Evolutionary conservation across 2,888 invertebrate genomes (phyloP), one percentile per base, ranked within the genome.

Genomic region (Crepidodera aurea): DNA sequence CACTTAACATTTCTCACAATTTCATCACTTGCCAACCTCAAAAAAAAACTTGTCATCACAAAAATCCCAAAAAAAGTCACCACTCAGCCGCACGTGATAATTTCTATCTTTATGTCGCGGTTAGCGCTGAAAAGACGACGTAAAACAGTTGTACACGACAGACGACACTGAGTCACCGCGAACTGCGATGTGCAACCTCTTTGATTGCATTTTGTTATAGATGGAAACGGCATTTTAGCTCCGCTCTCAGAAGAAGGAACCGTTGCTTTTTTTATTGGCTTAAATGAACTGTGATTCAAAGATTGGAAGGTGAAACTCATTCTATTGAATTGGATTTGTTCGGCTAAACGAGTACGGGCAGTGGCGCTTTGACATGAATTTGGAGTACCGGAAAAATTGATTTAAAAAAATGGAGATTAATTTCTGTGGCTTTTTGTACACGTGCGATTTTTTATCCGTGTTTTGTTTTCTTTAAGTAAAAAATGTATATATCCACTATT

Each of bases 81-180:
- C 53, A 22, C 56, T 25, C 12, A 37, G 32, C 13, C 22, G 34
- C 58, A 42, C 27, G 53, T 16, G 39, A 25, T 48, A n/a, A 29
- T 13, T 25, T 51, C n/a, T 54, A 15, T 51, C 48, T 56, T 44
- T 53, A 18, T 12, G 56, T 51, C 44, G 53, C 50, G 40, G 13
- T 42, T 42, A 25, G 51, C 50, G 44, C 39, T 44, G 55, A 8
- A 16, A 12, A 53, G 22, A 32, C 39, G 15, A 37, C 48, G 27
- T 67, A 66, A 61, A 55, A 61, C 55, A 22, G 39, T 37, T 68
- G 70, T 69, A 72, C 75, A 71, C 76, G 72, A 73, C 74, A 73
- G 69, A 68, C 67, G 72, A 44, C 70, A 76, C 75, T 73, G 76
- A 78, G 76, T 77, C 75, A 75, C 73, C 64, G 66, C 63, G 56